A percentile compares a stretch with the other conserved stretches of the same genome.
These are phyloP conservation scores for Drosophila meridiana DNA, from an alignment of 2,888 invertebrate genomes.

Conservation along the genomic window DNA sequence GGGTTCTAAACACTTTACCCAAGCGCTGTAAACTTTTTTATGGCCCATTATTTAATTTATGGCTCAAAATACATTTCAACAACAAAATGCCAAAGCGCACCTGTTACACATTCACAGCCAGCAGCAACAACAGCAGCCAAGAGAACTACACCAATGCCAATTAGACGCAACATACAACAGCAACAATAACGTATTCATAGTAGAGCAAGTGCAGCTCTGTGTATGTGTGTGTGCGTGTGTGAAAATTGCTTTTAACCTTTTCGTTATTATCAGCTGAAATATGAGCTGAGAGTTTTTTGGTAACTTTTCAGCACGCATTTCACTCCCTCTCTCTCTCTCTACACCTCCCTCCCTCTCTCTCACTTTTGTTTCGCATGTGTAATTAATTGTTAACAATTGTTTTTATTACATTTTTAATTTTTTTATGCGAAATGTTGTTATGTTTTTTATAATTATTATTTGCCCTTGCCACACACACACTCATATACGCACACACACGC, in stretches of 20 bases:
- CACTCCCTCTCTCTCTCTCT: not conserved
- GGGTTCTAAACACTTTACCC: constrained; percentile 65
- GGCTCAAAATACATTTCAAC: constrained; percentile 71
- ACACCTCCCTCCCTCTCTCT: not conserved
- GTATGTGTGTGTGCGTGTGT: constrained; percentile 14
- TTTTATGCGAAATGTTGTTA: constrained; percentile 10
- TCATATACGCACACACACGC: not conserved
- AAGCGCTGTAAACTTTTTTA: constrained; percentile 70
- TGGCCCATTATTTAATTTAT: constrained; percentile 78
- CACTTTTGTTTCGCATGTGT: constrained; percentile 46
- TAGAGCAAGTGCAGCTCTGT: not conserved
- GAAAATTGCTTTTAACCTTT: constrained; percentile 58
- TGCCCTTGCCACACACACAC: constrained; percentile 14
- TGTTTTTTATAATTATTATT: constrained; percentile 17
- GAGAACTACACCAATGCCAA: constrained; percentile 62
- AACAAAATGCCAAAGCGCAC: constrained; percentile 64
- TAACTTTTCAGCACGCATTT: constrained; percentile 45
- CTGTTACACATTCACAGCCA: constrained; percentile 61
- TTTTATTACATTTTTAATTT: constrained; percentile 24
- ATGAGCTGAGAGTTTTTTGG: constrained; percentile 59
- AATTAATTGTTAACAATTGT: constrained; percentile 68
- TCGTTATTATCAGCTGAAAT: constrained; percentile 73
- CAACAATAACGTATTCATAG: constrained; percentile 69
- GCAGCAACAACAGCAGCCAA: constrained; percentile 27
- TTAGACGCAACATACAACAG: constrained; percentile 53